Evolutionary conservation across 2,888 invertebrate species (phyloP), one percentile per base, ranked within the genome.

Genomic region (Rhorus exstirpatorius): DNA sequence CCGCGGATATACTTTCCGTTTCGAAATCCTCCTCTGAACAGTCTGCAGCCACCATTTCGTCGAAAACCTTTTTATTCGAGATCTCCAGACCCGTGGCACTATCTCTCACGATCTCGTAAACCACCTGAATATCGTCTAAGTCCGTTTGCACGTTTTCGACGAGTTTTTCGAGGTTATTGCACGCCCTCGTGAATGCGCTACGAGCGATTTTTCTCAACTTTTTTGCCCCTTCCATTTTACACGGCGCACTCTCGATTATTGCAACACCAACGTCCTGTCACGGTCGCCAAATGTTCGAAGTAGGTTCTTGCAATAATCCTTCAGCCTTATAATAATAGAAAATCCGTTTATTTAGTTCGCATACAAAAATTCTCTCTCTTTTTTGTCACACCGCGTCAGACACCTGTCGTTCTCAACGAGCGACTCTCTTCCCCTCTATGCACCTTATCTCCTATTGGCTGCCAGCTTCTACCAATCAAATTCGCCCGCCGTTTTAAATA

Each of bases 291-390:
- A 49, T 49, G 49, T 49, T 49, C 49, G 49, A 49, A 49, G 14
- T 14, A n/a, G 49, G 49, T 49, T 49, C 49, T 49, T 49, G 7
- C 49, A 49, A 49, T 49, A 12, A 26, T 55, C 60, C 67, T 72
- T 44, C 31, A 31, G 31, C 19, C 12, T 63, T 1, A 63, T 12
- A 7, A 41, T 3, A 31, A 31, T 31, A 6, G 31, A 31, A 31
- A 31, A 31, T 31, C 31, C 31, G n/a, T n/a, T n/a, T n/a, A n/a
- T n/a, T n/a, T n/a, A n/a, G n/a, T n/a, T n/a, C n/a, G n/a, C n/a
- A n/a, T n/a, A n/a, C n/a, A n/a, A n/a, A n/a, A n/a, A n/a, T n/a
- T n/a, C n/a, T n/a, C n/a, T n/a, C n/a, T n/a, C n/a, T n/a, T n/a
- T n/a, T n/a, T n/a, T n/a, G n/a, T n/a, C n/a, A n/a, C n/a, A n/a